These are phyloP conservation scores for Gavialis gangeticus DNA, from an alignment of 2,113 vertebrate genomes.

Conservation along the genomic window DNA sequence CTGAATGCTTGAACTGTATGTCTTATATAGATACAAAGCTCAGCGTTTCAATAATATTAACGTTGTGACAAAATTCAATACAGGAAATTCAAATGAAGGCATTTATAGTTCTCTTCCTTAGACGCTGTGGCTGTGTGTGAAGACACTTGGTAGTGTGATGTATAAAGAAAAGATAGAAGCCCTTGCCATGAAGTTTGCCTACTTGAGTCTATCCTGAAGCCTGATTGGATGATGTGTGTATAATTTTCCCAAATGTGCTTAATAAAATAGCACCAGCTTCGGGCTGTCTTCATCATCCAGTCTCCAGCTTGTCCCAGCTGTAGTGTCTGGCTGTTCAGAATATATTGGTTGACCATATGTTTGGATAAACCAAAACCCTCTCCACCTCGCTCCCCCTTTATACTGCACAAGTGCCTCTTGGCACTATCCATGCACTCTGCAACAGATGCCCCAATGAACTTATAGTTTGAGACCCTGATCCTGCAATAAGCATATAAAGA, in stretches of 20 bases:
- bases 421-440: background rate
- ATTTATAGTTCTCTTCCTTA: background rate
- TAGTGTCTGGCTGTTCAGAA: background rate
- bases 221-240: background rate
- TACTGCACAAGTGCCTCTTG: background rate
- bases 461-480: background rate
- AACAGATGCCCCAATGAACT: background rate
- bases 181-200: background rate
- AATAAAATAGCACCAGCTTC: background rate
- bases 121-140: background rate
- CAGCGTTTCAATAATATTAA: constrained; percentile 30
- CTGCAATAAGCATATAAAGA: background rate
- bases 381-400: background rate
- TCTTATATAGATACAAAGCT: constrained; percentile 39
- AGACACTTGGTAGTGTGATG: background rate
- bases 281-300: background rate
- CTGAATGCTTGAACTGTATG: constrained; percentile 33
- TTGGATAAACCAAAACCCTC: background rate
- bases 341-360: background rate
- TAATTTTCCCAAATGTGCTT: background rate
- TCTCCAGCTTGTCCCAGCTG: background rate
- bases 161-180: background rate
- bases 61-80: constrained; percentile 42
- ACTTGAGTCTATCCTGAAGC: background rate
- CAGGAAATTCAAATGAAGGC: constrained; percentile 41